Conservation (phyloP, 2,113 vertebrate genomes). For the Dryoscopus gambensis region DNA sequence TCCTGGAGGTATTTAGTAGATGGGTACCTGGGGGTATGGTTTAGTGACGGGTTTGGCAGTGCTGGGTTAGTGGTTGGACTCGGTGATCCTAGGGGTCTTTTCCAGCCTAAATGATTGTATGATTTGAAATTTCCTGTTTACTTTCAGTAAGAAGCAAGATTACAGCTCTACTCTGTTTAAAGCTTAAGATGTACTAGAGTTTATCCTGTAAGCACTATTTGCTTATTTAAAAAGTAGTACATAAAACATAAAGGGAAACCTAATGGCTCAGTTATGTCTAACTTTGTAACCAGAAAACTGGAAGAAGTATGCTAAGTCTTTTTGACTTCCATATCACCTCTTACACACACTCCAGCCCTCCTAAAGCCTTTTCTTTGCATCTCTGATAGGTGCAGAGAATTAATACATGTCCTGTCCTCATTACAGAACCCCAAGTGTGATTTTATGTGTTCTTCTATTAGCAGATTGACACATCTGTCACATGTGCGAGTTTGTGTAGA, state of each 20-base stretch:
- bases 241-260: not conserved
- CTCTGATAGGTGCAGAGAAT: not conserved
- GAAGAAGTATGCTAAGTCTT: not conserved
- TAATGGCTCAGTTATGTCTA: not conserved
- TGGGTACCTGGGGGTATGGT: not conserved
- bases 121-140: not conserved
- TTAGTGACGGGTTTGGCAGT: not conserved
- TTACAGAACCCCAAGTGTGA: not conserved
- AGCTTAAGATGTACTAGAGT: not conserved
- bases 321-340: not conserved
- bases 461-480: not conserved
- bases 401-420: not conserved
- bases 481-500: not conserved
- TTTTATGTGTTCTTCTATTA: not conserved
- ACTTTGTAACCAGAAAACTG: not conserved
- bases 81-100: not conserved
- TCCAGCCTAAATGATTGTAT: not conserved
- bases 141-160: not conserved
- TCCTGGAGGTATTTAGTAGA: not conserved
- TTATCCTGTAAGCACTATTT: not conserved
- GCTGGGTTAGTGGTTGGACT: not conserved
- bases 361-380: not conserved
- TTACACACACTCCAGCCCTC: not conserved
- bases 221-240: not conserved
- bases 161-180: not conserved